Base-by-base conservation (phyloP, 2,888 invertebrate genomes). In the Acheta domesticus region DNA sequence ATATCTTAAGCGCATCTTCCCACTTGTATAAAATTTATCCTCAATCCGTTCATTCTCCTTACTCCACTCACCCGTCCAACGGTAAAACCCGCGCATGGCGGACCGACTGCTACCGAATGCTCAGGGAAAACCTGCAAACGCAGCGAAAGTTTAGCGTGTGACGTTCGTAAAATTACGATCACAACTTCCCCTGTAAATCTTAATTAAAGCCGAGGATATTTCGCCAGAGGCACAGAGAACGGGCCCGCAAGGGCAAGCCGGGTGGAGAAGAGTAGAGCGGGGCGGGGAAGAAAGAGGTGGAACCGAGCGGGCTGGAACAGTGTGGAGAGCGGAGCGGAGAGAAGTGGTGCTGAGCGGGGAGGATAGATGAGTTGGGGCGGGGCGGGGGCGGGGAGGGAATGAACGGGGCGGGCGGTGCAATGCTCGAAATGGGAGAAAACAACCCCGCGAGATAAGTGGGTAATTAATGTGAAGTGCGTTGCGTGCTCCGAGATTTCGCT, bases 151-250 rank as follows among this genome's bases (percentile, higher is more conserved):
- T 62, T 16, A 62, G 62, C 62, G 62, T 62, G 62, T 8, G 62
- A 62, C n/a, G n/a, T 62, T 62, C 62, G 62, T 62, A 62, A 62
- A 62, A 62, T 62, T 62, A 62, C 62, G 62, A 62, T 62, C 62
- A 62, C 62, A 62, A 62, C 62, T 62, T 62, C 62, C 62, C 11
- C 16, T 62, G 62, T 62, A 62, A 62, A 62, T 62, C 62, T 62
- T 62, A 62, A 62, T 62, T 62, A 62, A 62, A 62, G 62, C 62
- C 16, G n/a, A n/a, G 62, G 62, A 62, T 12, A 62, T 62, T 62
- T 62, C 62, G n/a, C 62, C 62, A 62, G 14, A 62, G 62, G 62
- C n/a, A 62, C 62, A 12, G 62, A 62, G n/a, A 8, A n/a, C 4
- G 14, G 14, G 16, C n/a, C n/a, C 16, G 62, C 14, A 62, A 19